phyloP scores from a whole-genome alignment of 92 coral and sea anemone species.

The Bergia puertoricense region DNA sequence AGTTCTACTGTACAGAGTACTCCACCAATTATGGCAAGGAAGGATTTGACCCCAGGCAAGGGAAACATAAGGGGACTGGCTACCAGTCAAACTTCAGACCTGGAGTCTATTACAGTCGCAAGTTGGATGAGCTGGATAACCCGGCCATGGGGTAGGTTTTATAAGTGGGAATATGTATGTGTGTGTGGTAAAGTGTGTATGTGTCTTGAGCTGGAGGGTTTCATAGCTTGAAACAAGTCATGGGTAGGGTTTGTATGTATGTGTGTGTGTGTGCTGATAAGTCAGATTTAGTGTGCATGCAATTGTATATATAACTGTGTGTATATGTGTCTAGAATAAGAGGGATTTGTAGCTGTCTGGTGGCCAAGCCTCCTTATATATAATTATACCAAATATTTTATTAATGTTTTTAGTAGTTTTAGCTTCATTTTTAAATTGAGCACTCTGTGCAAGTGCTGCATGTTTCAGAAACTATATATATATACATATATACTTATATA shows the following conservation, averaged over 20 bases:
- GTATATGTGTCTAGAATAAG: not conserved
- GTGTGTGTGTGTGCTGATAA: too few species aligned
- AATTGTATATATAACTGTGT: slow-evolving; percentile 51
- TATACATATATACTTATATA: too few species aligned
- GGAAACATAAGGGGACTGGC: slow-evolving; percentile 93
- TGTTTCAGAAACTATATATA: too few species aligned
- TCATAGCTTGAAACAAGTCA: too few species aligned
- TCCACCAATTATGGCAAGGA: slow-evolving; percentile 90
- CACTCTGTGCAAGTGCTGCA: too few species aligned
- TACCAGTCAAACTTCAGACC: slow-evolving; percentile 99
- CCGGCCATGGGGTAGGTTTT: slow-evolving; percentile 92
- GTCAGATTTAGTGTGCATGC: slow-evolving; percentile 45
- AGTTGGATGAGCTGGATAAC: slow-evolving; percentile 86
- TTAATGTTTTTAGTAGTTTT: too few species aligned
- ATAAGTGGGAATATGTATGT: not conserved
- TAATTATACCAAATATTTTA: too few species aligned
- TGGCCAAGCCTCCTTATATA: too few species aligned
- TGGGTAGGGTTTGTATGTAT: too few species aligned
- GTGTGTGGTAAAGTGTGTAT: not conserved
- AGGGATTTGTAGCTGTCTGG: too few species aligned
- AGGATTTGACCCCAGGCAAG: slow-evolving; percentile 80
- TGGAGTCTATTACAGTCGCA: slow-evolving; percentile 93
- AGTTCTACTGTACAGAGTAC: slow-evolving; percentile 94
- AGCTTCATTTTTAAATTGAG: too few species aligned
- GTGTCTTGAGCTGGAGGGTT: too few species aligned